Base-by-base conservation (phyloP, 2,797 vertebrate genomes). In the Muraenolepis orangiensis region DNA sequence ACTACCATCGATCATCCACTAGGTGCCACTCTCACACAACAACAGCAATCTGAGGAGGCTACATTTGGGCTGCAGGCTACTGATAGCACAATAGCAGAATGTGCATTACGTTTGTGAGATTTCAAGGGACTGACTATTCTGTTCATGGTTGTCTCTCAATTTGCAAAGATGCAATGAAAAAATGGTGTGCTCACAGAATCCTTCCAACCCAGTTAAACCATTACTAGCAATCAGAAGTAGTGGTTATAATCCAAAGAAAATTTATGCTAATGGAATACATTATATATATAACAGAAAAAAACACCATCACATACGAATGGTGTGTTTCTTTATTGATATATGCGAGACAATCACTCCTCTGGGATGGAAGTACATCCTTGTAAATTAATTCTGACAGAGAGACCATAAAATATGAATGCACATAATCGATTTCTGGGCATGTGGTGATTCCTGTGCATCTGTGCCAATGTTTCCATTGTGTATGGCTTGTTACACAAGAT, bases 21-120 rank as follows among this genome's bases (percentile, higher is more conserved):
- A 89, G 90, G 74, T 90, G 91, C 81, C 90, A 73, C 79, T 78
- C 80, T 74, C 29, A n/a, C n/a, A n/a, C n/a, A n/a, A n/a, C n/a
- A n/a, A n/a, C n/a, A 40, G n/a, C 70, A 30, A 64, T 77, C 38
- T 72, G 40, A 74, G 57, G 57, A 61, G 14, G n/a, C 23, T 32
- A 20, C 10, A 72, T 70, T 38, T 67, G 28, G 57, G 69, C 8
- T 72, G 10, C 31, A 64, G 73, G 66, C 1, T 18, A 3, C 57
- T 67, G 66, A 29, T 3, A 29, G 8, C 28, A 66, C 73, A 64
- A 29, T 3, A 29, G 8, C 28, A 66, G 73, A 64, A 46, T 76
- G 66, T 57, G 14, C 61, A 10, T 57, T 66, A 30, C 8, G 64
- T 76, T 28, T 57, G 29, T 10, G 34, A 61, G 16, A 69, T 46